These are phyloP conservation scores for Papilio demoleus DNA, from an alignment of 2,888 invertebrate species.

Conservation along the genomic window DNA sequence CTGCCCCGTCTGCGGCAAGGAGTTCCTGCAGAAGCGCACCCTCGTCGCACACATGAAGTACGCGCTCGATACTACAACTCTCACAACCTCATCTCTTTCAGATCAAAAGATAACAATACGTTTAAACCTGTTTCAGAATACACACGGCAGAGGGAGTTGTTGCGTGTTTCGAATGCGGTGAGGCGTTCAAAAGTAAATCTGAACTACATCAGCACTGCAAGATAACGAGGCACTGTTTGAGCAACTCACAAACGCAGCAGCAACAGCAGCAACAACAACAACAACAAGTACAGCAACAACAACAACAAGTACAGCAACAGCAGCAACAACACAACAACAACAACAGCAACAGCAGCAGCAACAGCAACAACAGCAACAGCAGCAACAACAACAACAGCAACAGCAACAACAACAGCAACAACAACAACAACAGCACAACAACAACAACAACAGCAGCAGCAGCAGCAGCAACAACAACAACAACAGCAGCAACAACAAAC, in stretches of 20 bases:
- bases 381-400: conserved; percentile 62
- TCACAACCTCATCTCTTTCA: no score
- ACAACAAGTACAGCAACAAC: conserved; percentile 64
- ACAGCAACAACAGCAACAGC: conserved; percentile 67
- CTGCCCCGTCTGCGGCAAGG: conserved; percentile 92
- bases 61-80: no score
- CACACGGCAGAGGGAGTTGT: conserved; percentile 90
- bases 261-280: conserved; percentile 59
- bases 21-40: conserved; percentile 93
- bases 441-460: no score
- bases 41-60: conserved; percentile 91
- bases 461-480: conserved; percentile 67
- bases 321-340: conserved; percentile 56
- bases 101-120: not conserved
- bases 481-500: no score
- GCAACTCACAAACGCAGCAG: conserved; percentile 45
- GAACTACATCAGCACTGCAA: conserved; percentile 88
- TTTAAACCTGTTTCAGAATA: conserved; percentile 70
- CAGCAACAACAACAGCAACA: conserved; percentile 60
- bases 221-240: conserved; percentile 76
- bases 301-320: conserved; percentile 69
- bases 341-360: conserved; percentile 61
- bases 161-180: conserved; percentile 89
- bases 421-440: no score
- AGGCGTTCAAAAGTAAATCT: conserved; percentile 88